Conservation (phyloP, 2,113 vertebrate species). For the Equus quagga region DNA sequence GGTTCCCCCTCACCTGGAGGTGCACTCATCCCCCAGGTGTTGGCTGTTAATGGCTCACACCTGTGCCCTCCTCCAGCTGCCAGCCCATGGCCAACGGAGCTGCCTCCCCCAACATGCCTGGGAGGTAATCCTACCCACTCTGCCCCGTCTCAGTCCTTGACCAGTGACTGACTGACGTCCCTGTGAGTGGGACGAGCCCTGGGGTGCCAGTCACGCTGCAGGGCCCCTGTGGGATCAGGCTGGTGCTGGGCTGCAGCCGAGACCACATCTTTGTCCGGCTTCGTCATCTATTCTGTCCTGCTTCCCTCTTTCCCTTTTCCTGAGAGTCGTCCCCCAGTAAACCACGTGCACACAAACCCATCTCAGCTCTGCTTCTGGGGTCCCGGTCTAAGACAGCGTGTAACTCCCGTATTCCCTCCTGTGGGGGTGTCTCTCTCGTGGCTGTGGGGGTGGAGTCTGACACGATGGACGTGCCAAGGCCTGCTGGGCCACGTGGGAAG, state of each 20-base stretch:
- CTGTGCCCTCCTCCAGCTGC: not conserved
- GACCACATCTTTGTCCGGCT: not conserved
- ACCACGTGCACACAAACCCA: rapidly evolving
- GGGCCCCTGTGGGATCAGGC: not conserved
- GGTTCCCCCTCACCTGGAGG: not conserved
- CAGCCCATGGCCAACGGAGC: not conserved
- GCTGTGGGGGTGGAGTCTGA: not conserved
- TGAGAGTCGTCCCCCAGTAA: rapidly evolving
- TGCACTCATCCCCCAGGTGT: not conserved
- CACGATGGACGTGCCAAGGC: not conserved
- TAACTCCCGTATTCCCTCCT: rapidly evolving
- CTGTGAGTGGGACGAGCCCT: not conserved
- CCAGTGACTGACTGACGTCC: not conserved
- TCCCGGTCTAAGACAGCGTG: not conserved
- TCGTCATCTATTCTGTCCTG: not conserved
- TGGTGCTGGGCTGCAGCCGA: not conserved
- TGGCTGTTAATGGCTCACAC: not conserved
- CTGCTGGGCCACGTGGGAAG: not conserved
- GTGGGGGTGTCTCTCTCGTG: rapidly evolving
- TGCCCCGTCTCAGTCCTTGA: rapidly evolving
- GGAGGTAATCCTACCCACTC: not conserved
- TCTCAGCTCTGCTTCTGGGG: not conserved
- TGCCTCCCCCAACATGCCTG: not conserved
- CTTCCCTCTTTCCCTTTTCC: not conserved
- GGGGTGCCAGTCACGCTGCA: too few species aligned